These are phyloP conservation scores for Temnopleurus reevesii DNA, from an alignment of 53 echinoderm and acorn worm species.

Conservation along the genomic window DNA sequence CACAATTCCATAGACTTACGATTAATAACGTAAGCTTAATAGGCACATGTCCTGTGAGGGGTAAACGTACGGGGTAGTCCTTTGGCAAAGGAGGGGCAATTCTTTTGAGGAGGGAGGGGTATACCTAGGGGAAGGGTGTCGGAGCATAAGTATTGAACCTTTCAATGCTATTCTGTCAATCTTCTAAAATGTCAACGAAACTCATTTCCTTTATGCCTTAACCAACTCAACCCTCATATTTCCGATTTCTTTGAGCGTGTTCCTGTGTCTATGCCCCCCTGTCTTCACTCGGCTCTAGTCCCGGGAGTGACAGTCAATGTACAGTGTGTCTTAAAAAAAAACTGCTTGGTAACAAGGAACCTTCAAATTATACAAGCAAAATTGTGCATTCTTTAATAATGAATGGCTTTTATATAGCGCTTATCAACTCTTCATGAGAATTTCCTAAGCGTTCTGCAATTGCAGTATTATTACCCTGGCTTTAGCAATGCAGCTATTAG, in stretches of 20 bases:
- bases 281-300: not conserved
- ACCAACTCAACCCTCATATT: slow-evolving; percentile 18
- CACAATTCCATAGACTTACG: too few species aligned
- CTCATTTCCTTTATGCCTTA: not conserved
- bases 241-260: not conserved
- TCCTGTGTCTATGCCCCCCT: slow-evolving; percentile 21
- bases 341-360: too few species aligned
- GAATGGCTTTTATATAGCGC: too few species aligned
- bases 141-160: not conserved
- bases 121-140: too few species aligned
- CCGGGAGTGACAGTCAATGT: not conserved
- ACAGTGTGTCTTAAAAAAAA: slow-evolving; percentile 5
- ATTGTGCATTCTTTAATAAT: too few species aligned
- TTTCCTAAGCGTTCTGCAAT: too few species aligned
- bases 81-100: not conserved
- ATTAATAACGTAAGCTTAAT: too few species aligned
- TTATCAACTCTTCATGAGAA: too few species aligned
- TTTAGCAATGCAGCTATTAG: too few species aligned
- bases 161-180: not conserved
- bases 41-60: too few species aligned
- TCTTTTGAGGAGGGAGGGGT: not conserved
- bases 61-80: not conserved
- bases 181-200: not conserved
- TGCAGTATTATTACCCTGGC: too few species aligned
- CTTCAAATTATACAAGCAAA: too few species aligned